Evolutionary conservation across 2,113 vertebrate species (phyloP), one percentile per base, ranked within the genome.

Genomic region (Corynorhinus townsendii): DNA sequence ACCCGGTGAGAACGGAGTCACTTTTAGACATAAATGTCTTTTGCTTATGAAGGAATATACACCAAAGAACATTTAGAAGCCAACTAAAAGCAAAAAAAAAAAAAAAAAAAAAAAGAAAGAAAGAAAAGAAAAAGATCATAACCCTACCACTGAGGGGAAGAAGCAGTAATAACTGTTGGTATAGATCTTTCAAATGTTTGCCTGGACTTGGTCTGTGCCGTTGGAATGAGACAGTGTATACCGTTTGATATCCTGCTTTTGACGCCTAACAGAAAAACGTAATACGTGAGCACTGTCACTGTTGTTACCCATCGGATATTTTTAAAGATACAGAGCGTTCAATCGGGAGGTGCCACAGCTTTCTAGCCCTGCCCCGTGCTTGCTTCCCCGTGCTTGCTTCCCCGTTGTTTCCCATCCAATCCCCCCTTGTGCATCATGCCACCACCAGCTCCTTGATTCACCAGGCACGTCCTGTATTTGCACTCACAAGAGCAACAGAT

Each of bases 311-410:
- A 20, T 2, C 87, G 28, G 40, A 15, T 17, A 3, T 35, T 11
- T 66, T 20, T 72, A 17, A 69, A 35, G 68, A 54, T 3, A 43
- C 4, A 10, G 17, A 12, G 26, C 59, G 20, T 14, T 11, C 24
- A 3, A 5, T n/a, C 16, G 2, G 0, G 12, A 40, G 68, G 64
- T 0, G 38, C 20, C 17, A 0, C 47, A 2, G 12, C 38, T 35
- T 49, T 9, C 62, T 5, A 14, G 40, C 47, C 79, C 16, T 1
- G 49, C 4, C 45, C 59, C 7, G 0, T 7, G 11, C 40, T 15
- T 7, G 19, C 49, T 22, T 24, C 35, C 38, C 38, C n/a, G n/a
- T n/a, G n/a, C n/a, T n/a, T n/a, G n/a, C n/a, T n/a, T n/a, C n/a
- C 62, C 30, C 28, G 3, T 0, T n/a, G 68, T 49, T 73, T 72